phyloP scores from a whole-genome alignment of 2,797 vertebrate genomes.

The Scleropages formosus region DNA sequence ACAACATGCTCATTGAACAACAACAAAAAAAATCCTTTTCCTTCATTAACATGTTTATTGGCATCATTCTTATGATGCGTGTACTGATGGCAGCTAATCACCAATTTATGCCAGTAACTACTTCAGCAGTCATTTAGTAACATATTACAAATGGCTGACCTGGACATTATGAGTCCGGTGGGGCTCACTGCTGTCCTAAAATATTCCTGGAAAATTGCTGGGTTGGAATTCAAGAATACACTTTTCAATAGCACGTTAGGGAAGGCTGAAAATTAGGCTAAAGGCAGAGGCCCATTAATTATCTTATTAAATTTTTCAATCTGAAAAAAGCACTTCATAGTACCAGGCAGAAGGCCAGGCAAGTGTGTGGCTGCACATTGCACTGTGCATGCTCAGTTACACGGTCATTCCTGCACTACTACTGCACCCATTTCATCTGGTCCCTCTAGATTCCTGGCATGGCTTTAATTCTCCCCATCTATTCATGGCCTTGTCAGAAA shows the following conservation, averaged over 20 bases:
- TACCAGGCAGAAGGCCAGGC: too few relatives aligned
- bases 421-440: neutral
- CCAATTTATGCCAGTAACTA: too few relatives aligned
- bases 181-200: neutral
- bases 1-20: too few relatives aligned
- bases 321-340: too few relatives aligned
- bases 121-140: neutral
- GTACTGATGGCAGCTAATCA: too few relatives aligned
- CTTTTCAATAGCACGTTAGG: constrained; percentile 50
- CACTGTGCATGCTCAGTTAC: too few relatives aligned
- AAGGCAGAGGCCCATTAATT: constrained; percentile 39
- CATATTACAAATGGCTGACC: neutral
- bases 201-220: constrained; percentile 27
- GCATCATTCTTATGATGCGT: too few relatives aligned
- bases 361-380: too few relatives aligned
- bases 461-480: constrained; percentile 28
- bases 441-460: constrained; percentile 24
- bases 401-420: too few relatives aligned
- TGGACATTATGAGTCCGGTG: neutral
- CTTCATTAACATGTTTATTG: too few relatives aligned
- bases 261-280: constrained; percentile 3
- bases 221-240: constrained; percentile 41
- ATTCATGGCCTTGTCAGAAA: neutral
- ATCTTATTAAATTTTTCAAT: constrained; percentile 44
- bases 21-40: too few relatives aligned